Base-by-base conservation (phyloP, 1,140 invertebrate species). In the Zaprionus gabonicus region DNA sequence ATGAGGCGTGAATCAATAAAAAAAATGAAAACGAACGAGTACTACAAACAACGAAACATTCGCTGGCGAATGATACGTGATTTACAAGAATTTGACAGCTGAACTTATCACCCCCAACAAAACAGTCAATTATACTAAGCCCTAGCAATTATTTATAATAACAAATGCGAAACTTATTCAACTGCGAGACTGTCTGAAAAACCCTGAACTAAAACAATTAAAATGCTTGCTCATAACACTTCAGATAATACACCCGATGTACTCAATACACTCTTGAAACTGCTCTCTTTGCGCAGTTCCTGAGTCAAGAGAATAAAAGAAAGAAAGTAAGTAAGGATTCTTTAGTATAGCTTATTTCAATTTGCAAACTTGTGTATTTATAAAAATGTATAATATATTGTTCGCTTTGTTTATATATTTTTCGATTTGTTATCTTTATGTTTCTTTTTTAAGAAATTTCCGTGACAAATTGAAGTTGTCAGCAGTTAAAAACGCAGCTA, bases 1-100 rank as follows among this genome's bases (percentile, higher is more conserved):
- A 64, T 71, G 44, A 71, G 59, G 60, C 72, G 41, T 56, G 68
- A 75, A 75, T 75, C 72, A 57, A 75, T 75, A 71, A 49, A 57
- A 55, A 55, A 58, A 66, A 58, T 6, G 27, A 36, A 34, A 60
- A 23, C 34, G 20, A 57, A 49, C 44, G 7, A 20, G 17, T 9
- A 20, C 17, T 7, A 9, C 5, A 34, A 62, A 23, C 31, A 17
- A 46, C 28, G 28, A 53, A 7, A 55, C 28, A 17, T 20, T 51
- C 13, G 23, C 17, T 59, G 6, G 34, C 36, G 38, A 58, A 23
- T 63, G 68, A 75, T 63, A 51, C 67, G 67, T 75, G 59, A 64
- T 63, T 58, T 60, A 46, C 44, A 73, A 46, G 67, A 70, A 64
- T 71, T 64, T 36, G 25, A 15, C 67, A 58, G 15, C 15, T 58